Percentiles rank a stretch among this genome's conserved stretches.
These are phyloP conservation scores for Myiothlypis coronata DNA, from an alignment of 2,797 vertebrate genomes.

Conservation along the genomic window DNA sequence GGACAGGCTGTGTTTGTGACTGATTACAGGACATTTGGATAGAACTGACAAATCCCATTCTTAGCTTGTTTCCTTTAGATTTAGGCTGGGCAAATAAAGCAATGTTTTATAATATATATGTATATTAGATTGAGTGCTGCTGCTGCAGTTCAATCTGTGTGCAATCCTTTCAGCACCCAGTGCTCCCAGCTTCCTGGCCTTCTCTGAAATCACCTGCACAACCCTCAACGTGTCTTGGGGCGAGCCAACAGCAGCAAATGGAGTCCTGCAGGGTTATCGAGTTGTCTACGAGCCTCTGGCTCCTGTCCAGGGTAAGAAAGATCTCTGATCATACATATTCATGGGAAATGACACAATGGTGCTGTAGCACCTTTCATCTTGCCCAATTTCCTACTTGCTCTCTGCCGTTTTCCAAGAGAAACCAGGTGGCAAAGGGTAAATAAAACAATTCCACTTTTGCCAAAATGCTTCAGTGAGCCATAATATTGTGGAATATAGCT, in stretches of 20 bases:
- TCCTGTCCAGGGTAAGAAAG: slow-evolving; percentile 84
- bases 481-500: background rate
- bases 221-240: slow-evolving; percentile 95
- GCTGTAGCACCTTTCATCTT: slow-evolving; percentile 6
- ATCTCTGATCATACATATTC: background rate
- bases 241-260: slow-evolving; percentile 85
- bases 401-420: background rate
- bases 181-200: slow-evolving; percentile 85
- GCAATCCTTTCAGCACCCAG: slow-evolving; percentile 82
- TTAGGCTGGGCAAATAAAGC: background rate
- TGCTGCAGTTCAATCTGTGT: background rate
- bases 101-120: background rate
- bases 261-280: slow-evolving; percentile 91
- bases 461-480: background rate
- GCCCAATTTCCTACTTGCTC: slow-evolving; percentile 20
- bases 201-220: slow-evolving; percentile 91
- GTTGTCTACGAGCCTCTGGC: slow-evolving; percentile 89
- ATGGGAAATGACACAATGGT: background rate
- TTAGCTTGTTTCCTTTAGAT: background rate
- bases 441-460: slow-evolving; percentile 14
- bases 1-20: background rate
- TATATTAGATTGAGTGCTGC: background rate
- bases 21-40: background rate
- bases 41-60: background rate
- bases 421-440: slow-evolving; percentile 49